Evolutionary conservation across 2,888 invertebrate genomes (phyloP).

Genomic region (Lithophane ornitopus): DNA sequence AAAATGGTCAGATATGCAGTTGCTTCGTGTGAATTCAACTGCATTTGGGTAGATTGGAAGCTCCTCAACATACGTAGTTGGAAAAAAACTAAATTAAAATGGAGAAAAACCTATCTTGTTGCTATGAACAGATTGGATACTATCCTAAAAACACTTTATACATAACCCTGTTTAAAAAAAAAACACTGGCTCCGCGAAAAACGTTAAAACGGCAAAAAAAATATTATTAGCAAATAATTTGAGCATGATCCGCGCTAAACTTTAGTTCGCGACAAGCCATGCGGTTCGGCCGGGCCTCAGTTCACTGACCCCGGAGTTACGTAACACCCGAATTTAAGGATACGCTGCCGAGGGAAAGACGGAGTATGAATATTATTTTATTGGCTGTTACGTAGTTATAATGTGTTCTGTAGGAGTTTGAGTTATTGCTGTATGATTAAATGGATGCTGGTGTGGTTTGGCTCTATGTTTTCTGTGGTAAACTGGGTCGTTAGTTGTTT

Average conservation of each 20-base stretch:
- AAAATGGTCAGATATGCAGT: not conserved
- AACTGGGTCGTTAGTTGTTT: not conserved
- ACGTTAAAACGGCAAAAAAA: conserved; percentile 14
- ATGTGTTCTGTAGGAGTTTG: conserved; percentile 19
- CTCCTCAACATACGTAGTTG: not conserved
- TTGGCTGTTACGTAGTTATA: conserved; percentile 43
- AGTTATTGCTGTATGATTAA: conserved; percentile 18
- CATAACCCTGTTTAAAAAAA: conserved; percentile 4
- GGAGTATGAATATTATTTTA: conserved; percentile 59
- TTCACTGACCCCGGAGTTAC: conserved; percentile 79
- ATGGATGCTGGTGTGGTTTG: conserved; percentile 6
- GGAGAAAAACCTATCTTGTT: not conserved
- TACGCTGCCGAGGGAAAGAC: conserved; percentile 59
- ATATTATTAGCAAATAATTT: conserved; percentile 43
- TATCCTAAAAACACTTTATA: conserved; percentile 1
- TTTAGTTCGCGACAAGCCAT: conserved; percentile 64
- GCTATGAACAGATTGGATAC: not conserved
- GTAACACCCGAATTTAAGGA: conserved; percentile 83
- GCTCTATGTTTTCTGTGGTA: not conserved
- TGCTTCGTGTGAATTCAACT: not conserved
- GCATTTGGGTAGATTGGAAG: too few relatives aligned
- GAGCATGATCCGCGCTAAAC: conserved; percentile 67
- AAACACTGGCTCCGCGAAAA: not conserved
- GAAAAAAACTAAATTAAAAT: not conserved
- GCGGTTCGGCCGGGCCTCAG: conserved; percentile 77